Evolutionary conservation across 2,888 invertebrate genomes (phyloP).

Genomic region (Scaptomyza polygonia): DNA sequence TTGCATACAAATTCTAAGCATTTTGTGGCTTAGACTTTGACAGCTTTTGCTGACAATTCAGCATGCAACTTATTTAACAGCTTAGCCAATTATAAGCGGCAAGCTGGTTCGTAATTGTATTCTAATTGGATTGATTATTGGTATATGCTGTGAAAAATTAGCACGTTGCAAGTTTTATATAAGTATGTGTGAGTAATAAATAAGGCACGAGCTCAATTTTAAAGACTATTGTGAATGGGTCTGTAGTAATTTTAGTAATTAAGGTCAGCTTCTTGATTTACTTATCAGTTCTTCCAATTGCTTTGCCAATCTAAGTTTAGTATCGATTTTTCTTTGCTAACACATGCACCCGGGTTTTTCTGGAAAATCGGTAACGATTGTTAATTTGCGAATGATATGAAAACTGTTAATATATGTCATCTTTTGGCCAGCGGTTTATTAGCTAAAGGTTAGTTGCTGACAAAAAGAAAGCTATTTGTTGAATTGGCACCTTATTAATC

Average conservation of each 20-base stretch:
- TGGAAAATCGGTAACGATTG: no score
- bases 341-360: no score
- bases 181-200: background rate
- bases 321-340: background rate
- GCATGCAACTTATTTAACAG: conserved; percentile 9
- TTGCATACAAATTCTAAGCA: conserved; percentile 10
- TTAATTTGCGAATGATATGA: background rate
- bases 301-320: background rate
- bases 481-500: conserved; percentile 48
- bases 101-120: background rate
- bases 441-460: background rate
- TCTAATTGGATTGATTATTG: background rate
- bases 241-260: no score
- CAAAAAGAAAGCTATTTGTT: conserved; percentile 5
- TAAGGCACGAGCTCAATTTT: background rate
- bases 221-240: background rate
- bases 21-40: conserved; percentile 35
- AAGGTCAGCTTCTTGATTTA: background rate
- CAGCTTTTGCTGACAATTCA: conserved; percentile 16
- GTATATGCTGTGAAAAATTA: background rate
- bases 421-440: background rate
- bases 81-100: conserved; percentile 14
- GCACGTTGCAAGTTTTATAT: background rate
- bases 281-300: background rate
- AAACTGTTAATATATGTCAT: background rate